These are phyloP conservation scores for Epinephelus lanceolatus DNA, from an alignment of 2,113 vertebrate species.

Conservation along the genomic window DNA sequence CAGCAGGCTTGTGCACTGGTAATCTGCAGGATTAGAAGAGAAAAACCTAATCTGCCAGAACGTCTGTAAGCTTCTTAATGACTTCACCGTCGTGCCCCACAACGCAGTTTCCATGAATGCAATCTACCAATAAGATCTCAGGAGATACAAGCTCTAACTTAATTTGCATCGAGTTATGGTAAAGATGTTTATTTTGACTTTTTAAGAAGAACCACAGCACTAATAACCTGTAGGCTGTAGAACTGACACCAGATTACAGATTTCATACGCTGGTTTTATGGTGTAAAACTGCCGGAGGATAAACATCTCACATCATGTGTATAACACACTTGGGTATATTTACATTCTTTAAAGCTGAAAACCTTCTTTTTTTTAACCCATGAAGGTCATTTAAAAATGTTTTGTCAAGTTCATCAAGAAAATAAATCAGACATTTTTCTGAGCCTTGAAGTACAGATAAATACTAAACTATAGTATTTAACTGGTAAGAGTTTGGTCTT, in stretches of 20 bases:
- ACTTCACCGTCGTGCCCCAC: conserved; percentile 78
- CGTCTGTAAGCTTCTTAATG: conserved; percentile 88
- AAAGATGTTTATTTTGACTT: conserved; percentile 43
- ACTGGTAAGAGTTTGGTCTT: not conserved
- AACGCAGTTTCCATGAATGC: conserved; percentile 74
- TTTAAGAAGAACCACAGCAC: conserved; percentile 10
- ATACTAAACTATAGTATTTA: not conserved
- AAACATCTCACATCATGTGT: not conserved
- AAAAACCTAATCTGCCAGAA: conserved; percentile 86
- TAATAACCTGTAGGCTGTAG: not conserved
- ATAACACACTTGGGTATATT: not conserved
- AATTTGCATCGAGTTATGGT: conserved; percentile 31
- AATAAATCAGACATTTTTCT: not conserved
- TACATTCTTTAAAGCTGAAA: not conserved
- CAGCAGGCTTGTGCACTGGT: conserved; percentile 77
- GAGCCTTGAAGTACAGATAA: not conserved
- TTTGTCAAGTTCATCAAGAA: not conserved
- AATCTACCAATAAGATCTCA: conserved; percentile 71
- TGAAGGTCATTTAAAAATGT: not conserved
- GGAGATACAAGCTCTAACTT: conserved; percentile 35
- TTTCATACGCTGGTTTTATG: not conserved
- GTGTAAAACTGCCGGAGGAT: not conserved
- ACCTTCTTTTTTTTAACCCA: not conserved
- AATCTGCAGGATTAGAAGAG: conserved; percentile 88
- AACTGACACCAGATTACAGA: not conserved